phyloP scores from a whole-genome alignment of 2,888 invertebrate species.

The Griposia aprilina region DNA sequence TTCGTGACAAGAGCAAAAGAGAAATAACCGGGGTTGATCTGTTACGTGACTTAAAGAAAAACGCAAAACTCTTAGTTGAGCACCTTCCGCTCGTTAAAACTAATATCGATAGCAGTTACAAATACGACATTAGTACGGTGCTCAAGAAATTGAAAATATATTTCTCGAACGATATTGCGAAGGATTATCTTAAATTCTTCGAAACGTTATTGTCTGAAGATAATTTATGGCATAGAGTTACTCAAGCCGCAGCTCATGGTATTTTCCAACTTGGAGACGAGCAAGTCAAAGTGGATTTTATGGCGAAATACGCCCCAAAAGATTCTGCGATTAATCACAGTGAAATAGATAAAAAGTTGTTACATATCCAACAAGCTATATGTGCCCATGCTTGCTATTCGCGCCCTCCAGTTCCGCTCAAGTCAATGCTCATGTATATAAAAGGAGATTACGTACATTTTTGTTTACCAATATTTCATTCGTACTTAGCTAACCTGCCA shows the following conservation, averaged over 20 bases:
- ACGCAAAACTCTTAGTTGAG: slow-evolving; percentile 45
- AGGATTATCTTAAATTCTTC: slow-evolving; percentile 70
- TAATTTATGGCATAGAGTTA: slow-evolving; percentile 17
- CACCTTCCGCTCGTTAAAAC: slow-evolving; percentile 43
- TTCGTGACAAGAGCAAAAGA: background rate
- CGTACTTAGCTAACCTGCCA: slow-evolving; percentile 74
- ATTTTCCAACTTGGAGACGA: slow-evolving; percentile 74
- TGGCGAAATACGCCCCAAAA: slow-evolving; percentile 72
- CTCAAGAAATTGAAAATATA: slow-evolving; percentile 77
- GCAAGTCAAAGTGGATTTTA: slow-evolving; percentile 68
- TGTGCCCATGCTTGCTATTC: slow-evolving; percentile 74
- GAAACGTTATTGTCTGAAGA: slow-evolving; percentile 55
- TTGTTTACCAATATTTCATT: slow-evolving; percentile 75
- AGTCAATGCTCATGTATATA: slow-evolving; percentile 70
- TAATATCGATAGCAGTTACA: slow-evolving; percentile 20
- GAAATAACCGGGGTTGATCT: slow-evolving; percentile 21
- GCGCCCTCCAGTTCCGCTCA: slow-evolving; percentile 76
- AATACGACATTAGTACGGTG: slow-evolving; percentile 65
- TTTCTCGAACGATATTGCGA: slow-evolving; percentile 75
- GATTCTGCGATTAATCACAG: slow-evolving; percentile 69
- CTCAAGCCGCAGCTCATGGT: slow-evolving; percentile 64
- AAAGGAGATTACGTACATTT: slow-evolving; percentile 77
- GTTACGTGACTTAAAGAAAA: slow-evolving; percentile 46
- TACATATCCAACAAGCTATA: slow-evolving; percentile 74
- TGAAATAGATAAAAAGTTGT: slow-evolving; percentile 59